These are phyloP conservation scores for Habrosyne pyritoides DNA, from an alignment of 2,888 invertebrate species.

Conservation along the genomic window DNA sequence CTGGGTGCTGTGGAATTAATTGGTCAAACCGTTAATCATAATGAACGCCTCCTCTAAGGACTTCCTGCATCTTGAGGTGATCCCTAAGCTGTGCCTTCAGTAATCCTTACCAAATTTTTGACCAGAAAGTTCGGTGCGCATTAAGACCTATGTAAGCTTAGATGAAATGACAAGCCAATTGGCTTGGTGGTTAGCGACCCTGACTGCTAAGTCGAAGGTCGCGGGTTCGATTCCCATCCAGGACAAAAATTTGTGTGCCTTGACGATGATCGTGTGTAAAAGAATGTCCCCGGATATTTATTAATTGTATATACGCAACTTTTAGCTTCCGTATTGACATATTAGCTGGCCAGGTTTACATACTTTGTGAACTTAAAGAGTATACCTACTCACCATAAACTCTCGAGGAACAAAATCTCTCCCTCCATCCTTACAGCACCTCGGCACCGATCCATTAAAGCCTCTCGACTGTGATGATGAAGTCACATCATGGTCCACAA, in stretches of 20 bases:
- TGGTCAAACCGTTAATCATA: neutral
- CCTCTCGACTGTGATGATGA: conserved; percentile 90
- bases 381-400: conserved; percentile 82
- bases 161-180: too few relatives aligned
- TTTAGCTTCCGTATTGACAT: neutral
- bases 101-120: too few relatives aligned
- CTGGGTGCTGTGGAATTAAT: conserved; percentile 86
- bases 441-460: conserved; percentile 90
- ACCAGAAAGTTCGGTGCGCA: too few relatives aligned
- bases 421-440: conserved; percentile 88
- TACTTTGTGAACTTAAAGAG: neutral
- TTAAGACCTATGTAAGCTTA: too few relatives aligned
- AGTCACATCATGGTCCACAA: conserved; percentile 94
- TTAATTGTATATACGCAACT: too few relatives aligned
- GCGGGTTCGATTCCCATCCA: too few relatives aligned
- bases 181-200: too few relatives aligned
- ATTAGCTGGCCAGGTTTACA: neutral
- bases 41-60: neutral
- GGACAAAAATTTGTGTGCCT: too few relatives aligned
- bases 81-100: too few relatives aligned
- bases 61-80: neutral
- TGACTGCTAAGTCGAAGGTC: too few relatives aligned
- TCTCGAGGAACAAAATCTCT: conserved; percentile 84
- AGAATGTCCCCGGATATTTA: too few relatives aligned
- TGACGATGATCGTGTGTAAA: too few relatives aligned